phyloP scores from a whole-genome alignment of 2,888 invertebrate genomes.

The Leptopterna dolabrata region DNA sequence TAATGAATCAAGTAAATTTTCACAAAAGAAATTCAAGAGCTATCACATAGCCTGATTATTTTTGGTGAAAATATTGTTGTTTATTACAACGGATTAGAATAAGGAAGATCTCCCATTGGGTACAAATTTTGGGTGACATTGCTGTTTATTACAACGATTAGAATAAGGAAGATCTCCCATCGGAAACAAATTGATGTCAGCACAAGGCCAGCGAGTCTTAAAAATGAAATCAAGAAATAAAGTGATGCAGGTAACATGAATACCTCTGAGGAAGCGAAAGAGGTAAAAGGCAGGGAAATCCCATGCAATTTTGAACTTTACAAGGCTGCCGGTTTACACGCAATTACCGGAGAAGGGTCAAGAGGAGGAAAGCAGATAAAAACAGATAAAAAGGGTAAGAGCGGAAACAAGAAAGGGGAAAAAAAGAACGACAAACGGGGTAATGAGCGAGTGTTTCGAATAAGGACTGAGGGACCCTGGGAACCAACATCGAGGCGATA shows the following conservation, averaged over 20 bases:
- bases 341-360: not conserved
- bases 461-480: not conserved
- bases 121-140: no score
- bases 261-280: not conserved
- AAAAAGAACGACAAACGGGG: not conserved
- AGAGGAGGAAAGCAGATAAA: not conserved
- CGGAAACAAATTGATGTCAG: no score
- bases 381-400: not conserved
- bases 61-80: no score
- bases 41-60: no score
- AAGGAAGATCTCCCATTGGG: no score
- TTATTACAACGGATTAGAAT: no score
- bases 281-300: not conserved
- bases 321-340: constrained; percentile 3
- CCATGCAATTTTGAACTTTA: not conserved
- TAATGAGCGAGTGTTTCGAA: not conserved
- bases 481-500: not conserved
- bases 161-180: no score
- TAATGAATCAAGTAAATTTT: no score
- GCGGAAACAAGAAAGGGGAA: not conserved
- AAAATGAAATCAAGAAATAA: not conserved
- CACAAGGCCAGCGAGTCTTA: no score
- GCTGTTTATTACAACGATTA: no score
- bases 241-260: not conserved
- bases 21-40: no score